These are phyloP conservation scores for Heliconius nattereri DNA, from an alignment of 1,140 invertebrate species.

Conservation along the genomic window DNA sequence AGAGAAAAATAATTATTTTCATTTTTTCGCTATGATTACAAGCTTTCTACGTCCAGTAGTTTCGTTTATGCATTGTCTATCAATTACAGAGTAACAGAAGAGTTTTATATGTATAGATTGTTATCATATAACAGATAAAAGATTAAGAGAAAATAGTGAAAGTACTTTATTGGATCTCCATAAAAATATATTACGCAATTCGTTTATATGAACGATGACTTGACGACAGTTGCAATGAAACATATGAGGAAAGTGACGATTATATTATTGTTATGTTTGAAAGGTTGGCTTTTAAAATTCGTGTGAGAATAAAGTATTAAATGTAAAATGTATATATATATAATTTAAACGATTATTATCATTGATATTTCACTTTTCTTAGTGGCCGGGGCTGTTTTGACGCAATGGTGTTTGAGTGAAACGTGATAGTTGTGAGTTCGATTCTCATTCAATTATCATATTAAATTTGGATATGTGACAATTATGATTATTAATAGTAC, in stretches of 20 bases:
- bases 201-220: not conserved
- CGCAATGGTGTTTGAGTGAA: no score
- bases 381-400: not conserved
- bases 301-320: not conserved
- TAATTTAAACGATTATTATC: not conserved
- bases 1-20: not conserved
- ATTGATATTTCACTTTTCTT: not conserved
- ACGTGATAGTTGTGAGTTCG: no score
- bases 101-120: not conserved
- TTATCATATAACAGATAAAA: not conserved
- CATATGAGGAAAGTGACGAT: not conserved
- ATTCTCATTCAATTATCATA: not conserved
- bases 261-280: not conserved
- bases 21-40: not conserved
- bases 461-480: not conserved
- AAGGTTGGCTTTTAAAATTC: not conserved
- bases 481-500: not conserved
- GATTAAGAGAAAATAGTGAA: conserved; percentile 14
- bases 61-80: no score
- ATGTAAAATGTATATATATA: not conserved
- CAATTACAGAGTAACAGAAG: no score
- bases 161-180: conserved; percentile 9
- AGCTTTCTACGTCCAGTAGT: not conserved
- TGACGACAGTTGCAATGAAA: not conserved
- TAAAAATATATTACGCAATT: conserved; percentile 3